phyloP scores from a whole-genome alignment of 1,140 invertebrate genomes.

The Adelges cooleyi region DNA sequence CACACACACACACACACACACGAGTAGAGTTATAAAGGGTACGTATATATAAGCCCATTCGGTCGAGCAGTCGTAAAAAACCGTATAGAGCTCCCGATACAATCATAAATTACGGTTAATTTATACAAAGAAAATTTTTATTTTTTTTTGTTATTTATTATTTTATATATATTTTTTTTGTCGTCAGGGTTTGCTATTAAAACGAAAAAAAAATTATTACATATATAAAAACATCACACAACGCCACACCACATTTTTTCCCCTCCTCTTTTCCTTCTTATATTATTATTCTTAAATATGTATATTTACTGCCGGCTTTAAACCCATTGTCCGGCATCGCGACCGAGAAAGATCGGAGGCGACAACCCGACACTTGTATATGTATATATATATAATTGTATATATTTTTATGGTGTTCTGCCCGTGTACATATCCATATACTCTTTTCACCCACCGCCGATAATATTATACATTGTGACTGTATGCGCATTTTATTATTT shows the following conservation, averaged over 20 bases:
- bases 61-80: slow-evolving; percentile 6
- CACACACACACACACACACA: background rate
- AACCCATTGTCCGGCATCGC: slow-evolving; percentile 9
- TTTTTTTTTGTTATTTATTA: slow-evolving; percentile 12
- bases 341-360: slow-evolving; percentile 10
- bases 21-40: slow-evolving; percentile 9
- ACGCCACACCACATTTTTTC: too few species aligned
- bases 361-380: slow-evolving; percentile 22
- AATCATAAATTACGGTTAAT: slow-evolving; percentile 29
- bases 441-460: too few species aligned
- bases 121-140: slow-evolving; percentile 22
- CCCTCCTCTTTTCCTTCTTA: background rate
- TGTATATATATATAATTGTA: background rate
- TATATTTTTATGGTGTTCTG: too few species aligned
- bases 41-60: background rate
- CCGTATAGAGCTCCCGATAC: slow-evolving; percentile 22
- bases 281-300: slow-evolving; percentile 6
- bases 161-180: too few species aligned
- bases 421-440: background rate
- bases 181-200: slow-evolving; percentile 4
- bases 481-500: background rate
- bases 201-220: slow-evolving; percentile 16
- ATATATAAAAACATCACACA: background rate
- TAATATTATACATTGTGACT: too few species aligned
- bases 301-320: slow-evolving; percentile 19